Evolutionary conservation across 2,797 vertebrate species (phyloP).

Genomic region (Aulostomus chinensis): DNA sequence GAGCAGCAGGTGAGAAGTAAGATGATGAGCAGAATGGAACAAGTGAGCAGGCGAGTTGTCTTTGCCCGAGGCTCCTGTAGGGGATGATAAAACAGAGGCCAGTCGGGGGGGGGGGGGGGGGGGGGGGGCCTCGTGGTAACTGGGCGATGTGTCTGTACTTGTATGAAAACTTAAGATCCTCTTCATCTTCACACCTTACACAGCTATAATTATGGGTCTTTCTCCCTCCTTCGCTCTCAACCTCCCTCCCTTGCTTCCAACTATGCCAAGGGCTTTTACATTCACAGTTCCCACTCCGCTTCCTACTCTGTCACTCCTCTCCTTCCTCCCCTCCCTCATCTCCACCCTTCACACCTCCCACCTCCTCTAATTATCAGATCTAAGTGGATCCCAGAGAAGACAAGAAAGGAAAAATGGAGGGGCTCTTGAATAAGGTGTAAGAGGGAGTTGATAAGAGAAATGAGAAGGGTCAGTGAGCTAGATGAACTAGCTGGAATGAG

Average conservation of each 20-base stretch:
- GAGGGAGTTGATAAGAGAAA: slow-evolving; percentile 39
- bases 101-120: too few relatives aligned
- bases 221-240: slow-evolving; percentile 24
- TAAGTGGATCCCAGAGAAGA: slow-evolving; percentile 67
- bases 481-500: slow-evolving; percentile 9
- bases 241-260: slow-evolving; percentile 48
- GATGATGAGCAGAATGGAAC: too few relatives aligned
- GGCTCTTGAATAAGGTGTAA: slow-evolving; percentile 3
- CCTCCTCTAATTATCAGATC: slow-evolving; percentile 72
- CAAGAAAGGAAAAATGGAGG: slow-evolving; percentile 29
- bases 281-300: slow-evolving; percentile 63
- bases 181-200: slow-evolving; percentile 67
- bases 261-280: slow-evolving; percentile 69
- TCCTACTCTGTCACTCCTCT: slow-evolving; percentile 63
- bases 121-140: too few relatives aligned
- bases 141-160: too few relatives aligned
- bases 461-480: slow-evolving; percentile 42
- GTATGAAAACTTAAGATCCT: too few relatives aligned
- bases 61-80: too few relatives aligned
- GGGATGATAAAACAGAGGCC: too few relatives aligned
- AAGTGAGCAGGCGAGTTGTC: too few relatives aligned
- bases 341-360: slow-evolving; percentile 72
- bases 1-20: too few relatives aligned
- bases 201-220: slow-evolving; percentile 63
- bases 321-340: slow-evolving; percentile 51